Percentiles rank a stretch among this genome's conserved stretches.
Evolutionary conservation across 2,888 invertebrate genomes (phyloP).

Genomic region (Tipula vernalis): DNA sequence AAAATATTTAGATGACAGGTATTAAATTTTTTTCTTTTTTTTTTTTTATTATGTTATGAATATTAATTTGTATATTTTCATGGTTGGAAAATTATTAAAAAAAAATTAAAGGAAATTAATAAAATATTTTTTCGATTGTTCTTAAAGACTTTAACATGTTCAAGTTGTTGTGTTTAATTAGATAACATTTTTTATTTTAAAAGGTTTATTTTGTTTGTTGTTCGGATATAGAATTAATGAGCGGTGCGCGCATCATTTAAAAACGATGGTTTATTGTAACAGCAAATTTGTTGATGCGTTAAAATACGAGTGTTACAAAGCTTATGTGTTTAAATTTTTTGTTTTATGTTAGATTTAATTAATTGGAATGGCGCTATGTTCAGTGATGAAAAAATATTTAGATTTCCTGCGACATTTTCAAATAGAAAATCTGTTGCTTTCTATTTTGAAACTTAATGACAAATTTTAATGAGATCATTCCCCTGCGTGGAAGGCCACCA

Average conservation of each 20-base stretch:
- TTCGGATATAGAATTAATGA: background rate
- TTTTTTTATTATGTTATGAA: background rate
- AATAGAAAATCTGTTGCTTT: no score
- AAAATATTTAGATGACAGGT: slow-evolving; percentile 4
- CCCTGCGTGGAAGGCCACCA: no score
- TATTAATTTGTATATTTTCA: background rate
- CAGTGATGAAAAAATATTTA: background rate
- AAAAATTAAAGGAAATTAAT: background rate
- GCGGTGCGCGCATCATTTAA: background rate
- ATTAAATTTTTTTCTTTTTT: background rate
- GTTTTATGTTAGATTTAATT: background rate
- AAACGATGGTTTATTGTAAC: background rate
- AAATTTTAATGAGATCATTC: no score
- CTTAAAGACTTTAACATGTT: background rate
- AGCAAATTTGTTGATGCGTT: background rate
- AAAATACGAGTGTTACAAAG: background rate
- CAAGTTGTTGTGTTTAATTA: background rate
- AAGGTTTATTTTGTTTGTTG: background rate
- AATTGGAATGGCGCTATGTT: background rate
- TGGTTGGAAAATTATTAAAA: background rate
- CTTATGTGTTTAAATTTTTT: background rate
- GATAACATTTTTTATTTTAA: background rate
- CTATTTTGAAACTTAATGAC: no score
- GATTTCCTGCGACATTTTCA: background rate
- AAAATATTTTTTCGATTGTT: background rate